Conservation (phyloP, 2,113 vertebrate genomes). For the Xenotilapia longispinis region DNA sequence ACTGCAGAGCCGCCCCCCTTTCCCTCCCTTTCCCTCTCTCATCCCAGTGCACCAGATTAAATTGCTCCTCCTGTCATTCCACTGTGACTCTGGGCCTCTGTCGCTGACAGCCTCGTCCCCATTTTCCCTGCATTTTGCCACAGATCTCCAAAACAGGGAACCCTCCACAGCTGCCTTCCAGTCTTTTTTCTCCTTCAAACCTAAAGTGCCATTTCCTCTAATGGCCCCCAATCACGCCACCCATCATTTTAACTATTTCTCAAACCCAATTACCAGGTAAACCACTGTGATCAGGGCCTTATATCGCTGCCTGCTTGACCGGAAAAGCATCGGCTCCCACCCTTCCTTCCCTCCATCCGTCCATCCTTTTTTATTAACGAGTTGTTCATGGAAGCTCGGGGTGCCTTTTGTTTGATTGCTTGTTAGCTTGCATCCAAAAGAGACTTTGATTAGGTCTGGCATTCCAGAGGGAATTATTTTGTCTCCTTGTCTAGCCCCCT, state of each 20-base stretch:
- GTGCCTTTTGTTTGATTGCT: slow-evolving; percentile 41
- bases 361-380: slow-evolving; percentile 27
- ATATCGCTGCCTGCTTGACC: slow-evolving; percentile 13
- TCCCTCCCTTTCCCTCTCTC: background rate
- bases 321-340: background rate
- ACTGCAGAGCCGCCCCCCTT: background rate
- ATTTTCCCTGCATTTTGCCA: slow-evolving; percentile 11
- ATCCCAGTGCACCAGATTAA: slow-evolving; percentile 1
- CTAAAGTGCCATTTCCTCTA: background rate
- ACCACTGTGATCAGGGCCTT: background rate
- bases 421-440: slow-evolving; percentile 43
- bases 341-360: background rate
- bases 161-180: background rate
- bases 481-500: background rate
- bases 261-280: slow-evolving; percentile 48
- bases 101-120: background rate
- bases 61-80: slow-evolving; percentile 14
- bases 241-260: slow-evolving; percentile 26
- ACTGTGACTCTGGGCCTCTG: background rate
- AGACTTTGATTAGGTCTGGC: slow-evolving; percentile 48
- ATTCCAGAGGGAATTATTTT: slow-evolving; percentile 51
- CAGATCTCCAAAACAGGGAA: background rate
- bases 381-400: background rate
- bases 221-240: background rate
- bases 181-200: background rate